Conservation (phyloP, 2,888 invertebrate species). For the Ophion slaviceki region DNA sequence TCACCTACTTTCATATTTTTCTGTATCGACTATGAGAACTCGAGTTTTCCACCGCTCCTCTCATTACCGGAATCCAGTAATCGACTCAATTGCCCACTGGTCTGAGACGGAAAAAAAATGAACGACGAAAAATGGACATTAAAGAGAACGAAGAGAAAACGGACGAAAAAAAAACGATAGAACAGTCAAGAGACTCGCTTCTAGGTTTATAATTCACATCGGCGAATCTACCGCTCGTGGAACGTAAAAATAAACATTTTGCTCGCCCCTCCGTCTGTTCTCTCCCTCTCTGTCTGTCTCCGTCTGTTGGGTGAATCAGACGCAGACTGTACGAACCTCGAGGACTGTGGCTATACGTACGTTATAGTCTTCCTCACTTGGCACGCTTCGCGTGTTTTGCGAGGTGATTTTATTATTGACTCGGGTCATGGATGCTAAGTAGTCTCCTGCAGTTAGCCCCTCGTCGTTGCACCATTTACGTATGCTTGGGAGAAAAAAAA, state of each 20-base stretch:
- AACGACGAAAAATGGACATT: not conserved
- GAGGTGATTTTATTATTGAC: constrained; percentile 76
- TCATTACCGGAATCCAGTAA: not conserved
- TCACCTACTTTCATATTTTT: not conserved
- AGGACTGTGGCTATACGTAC: constrained; percentile 10
- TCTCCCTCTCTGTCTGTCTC: constrained; percentile 6
- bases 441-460: constrained; percentile 43
- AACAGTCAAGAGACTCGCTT: constrained; percentile 7
- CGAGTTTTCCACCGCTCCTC: not conserved
- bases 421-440: constrained; percentile 73
- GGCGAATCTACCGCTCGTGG: constrained; percentile 19
- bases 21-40: not conserved
- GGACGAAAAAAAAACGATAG: not conserved
- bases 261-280: not conserved
- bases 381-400: constrained; percentile 69
- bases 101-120: not conserved
- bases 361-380: constrained; percentile 68
- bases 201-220: constrained; percentile 37
- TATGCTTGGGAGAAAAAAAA: not conserved
- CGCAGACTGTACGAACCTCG: not conserved
- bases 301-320: constrained; percentile 49
- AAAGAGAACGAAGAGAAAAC: not conserved
- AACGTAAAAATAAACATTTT: constrained; percentile 57
- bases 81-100: constrained; percentile 9
- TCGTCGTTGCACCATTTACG: constrained; percentile 14